These are phyloP conservation scores for Emydocephalus ijimae DNA, from an alignment of 2,113 vertebrate genomes.

Conservation along the genomic window DNA sequence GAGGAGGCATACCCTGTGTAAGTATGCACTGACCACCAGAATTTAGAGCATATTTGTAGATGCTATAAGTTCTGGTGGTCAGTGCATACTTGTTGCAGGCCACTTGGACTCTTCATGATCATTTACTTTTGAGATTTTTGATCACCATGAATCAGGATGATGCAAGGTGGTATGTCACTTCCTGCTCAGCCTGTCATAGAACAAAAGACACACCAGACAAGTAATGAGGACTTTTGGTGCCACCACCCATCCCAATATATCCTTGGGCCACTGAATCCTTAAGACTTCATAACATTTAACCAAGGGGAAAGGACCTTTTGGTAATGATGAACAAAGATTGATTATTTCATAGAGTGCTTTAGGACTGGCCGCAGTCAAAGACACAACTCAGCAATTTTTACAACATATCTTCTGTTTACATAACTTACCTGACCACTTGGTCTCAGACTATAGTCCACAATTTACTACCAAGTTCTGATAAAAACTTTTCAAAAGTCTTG, in stretches of 20 bases:
- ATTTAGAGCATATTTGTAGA: background rate
- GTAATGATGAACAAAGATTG: background rate
- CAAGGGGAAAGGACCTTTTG: background rate
- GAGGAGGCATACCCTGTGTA: background rate
- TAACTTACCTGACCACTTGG: background rate
- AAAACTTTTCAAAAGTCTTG: too few relatives aligned
- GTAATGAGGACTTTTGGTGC: background rate
- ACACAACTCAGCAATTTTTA: background rate
- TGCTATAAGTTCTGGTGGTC: too few relatives aligned
- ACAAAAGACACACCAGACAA: background rate
- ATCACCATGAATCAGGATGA: background rate
- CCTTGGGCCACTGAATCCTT: background rate
- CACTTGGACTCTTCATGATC: too few relatives aligned
- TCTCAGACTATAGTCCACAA: background rate
- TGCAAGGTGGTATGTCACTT: background rate
- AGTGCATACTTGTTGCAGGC: too few relatives aligned
- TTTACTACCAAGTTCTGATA: background rate
- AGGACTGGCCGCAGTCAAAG: background rate
- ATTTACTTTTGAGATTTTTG: background rate
- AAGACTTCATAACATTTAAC: background rate
- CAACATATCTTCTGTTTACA: background rate
- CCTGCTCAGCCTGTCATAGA: background rate
- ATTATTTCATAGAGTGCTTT: background rate
- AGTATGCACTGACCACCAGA: background rate
- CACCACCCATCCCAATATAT: background rate